Evolutionary conservation across 2,797 vertebrate genomes (phyloP).

Genomic region (Kryptopterus vitreolus): DNA sequence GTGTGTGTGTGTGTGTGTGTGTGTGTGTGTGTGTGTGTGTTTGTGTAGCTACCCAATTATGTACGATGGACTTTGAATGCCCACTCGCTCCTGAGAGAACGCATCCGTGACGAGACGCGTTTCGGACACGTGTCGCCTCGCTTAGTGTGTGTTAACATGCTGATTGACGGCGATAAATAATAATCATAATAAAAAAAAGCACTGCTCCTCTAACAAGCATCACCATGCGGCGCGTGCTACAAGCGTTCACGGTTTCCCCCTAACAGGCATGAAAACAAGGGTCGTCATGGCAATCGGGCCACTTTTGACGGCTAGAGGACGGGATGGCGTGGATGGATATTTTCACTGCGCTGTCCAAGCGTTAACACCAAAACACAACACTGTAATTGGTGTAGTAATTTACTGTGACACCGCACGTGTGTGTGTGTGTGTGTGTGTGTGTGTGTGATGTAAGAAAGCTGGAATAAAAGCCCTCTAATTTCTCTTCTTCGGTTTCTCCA

Average conservation of each 20-base stretch:
- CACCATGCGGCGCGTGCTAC: conserved; percentile 9
- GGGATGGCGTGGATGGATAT: conserved; percentile 50
- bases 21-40: conserved; percentile 3
- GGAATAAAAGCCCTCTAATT: neutral
- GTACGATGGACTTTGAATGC: conserved; percentile 63
- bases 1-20: neutral
- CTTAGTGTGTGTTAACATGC: neutral
- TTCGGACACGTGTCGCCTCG: conserved; percentile 23
- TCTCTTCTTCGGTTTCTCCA: neutral
- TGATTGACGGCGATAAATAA: neutral
- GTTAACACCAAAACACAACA: conserved; percentile 55
- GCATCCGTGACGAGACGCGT: conserved; percentile 23
- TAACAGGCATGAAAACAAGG: conserved; percentile 58
- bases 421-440: conserved; percentile 29
- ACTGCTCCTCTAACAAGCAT: neutral
- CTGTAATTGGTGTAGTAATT: conserved; percentile 55
- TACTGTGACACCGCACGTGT: conserved; percentile 2
- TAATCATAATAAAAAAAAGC: neutral
- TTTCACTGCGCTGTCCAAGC: conserved; percentile 47
- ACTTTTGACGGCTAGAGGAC: conserved; percentile 41
- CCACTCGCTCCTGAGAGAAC: conserved; percentile 42
- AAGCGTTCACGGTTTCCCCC: conserved; percentile 44
- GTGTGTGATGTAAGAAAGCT: neutral
- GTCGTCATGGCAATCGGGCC: conserved; percentile 48
- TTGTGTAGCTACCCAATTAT: conserved; percentile 59